Conservation (phyloP, 2,888 invertebrate genomes). For the Sipha maydis region DNA sequence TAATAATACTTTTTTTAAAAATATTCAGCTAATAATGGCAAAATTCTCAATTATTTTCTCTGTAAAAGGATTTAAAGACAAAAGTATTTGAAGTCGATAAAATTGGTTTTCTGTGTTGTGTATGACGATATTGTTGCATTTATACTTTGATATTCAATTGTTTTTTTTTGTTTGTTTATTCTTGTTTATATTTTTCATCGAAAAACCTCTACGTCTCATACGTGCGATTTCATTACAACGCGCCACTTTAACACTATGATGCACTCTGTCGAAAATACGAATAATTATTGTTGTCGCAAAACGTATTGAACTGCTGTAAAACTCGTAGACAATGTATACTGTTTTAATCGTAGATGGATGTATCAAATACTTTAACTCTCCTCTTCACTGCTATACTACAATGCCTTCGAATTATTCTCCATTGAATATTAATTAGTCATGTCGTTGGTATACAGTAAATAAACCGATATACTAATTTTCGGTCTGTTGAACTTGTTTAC, state of each 20-base stretch:
- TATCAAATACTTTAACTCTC: background rate
- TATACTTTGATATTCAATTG: too few species aligned
- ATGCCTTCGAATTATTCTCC: background rate
- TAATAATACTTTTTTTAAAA: background rate
- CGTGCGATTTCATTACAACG: background rate
- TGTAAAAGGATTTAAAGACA: background rate
- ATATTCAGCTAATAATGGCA: background rate
- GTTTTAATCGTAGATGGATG: too few species aligned
- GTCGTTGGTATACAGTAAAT: background rate
- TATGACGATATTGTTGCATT: too few species aligned
- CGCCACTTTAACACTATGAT: too few species aligned
- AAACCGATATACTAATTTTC: conserved; percentile 35
- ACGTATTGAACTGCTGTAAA: background rate
- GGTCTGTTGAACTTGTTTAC: conserved; percentile 39
- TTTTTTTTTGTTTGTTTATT: too few species aligned
- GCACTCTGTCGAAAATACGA: background rate
- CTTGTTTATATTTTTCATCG: too few species aligned
- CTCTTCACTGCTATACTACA: background rate
- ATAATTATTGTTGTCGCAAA: background rate
- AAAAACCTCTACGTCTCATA: too few species aligned
- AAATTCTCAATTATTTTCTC: background rate
- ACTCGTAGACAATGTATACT: background rate
- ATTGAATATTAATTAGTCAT: conserved; percentile 6
- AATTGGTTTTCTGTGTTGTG: background rate
- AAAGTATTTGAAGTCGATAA: background rate